These are phyloP conservation scores for Xanthorhoe designata DNA, from an alignment of 2,888 invertebrate species.

Conservation along the genomic window DNA sequence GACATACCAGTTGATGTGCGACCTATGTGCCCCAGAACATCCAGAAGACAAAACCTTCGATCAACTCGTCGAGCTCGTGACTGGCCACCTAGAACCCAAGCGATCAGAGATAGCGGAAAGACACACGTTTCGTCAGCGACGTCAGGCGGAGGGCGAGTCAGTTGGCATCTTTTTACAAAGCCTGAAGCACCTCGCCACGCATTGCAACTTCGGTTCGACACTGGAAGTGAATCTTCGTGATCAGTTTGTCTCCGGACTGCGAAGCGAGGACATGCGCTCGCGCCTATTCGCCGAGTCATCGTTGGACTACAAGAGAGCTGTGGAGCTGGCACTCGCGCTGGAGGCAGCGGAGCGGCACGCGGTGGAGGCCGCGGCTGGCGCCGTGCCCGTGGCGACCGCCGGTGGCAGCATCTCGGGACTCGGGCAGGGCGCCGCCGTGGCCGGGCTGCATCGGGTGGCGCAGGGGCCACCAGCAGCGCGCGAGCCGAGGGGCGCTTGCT, in stretches of 20 bases:
- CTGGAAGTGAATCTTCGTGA: slow-evolving; percentile 41
- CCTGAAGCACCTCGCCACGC: slow-evolving; percentile 40
- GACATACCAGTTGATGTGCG: slow-evolving; percentile 14
- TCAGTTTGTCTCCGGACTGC: slow-evolving; percentile 45
- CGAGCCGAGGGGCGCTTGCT: slow-evolving; percentile 22
- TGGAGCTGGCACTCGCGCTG: slow-evolving; percentile 45
- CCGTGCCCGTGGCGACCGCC: background rate
- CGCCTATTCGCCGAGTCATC: slow-evolving; percentile 47
- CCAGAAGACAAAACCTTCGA: slow-evolving; percentile 43
- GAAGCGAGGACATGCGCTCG: slow-evolving; percentile 44
- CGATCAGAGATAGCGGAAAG: slow-evolving; percentile 45
- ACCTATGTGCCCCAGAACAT: slow-evolving; percentile 44
- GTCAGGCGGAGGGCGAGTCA: slow-evolving; percentile 36
- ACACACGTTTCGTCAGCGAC: slow-evolving; percentile 41
- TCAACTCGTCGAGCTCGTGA: slow-evolving; percentile 24
- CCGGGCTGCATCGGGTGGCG: slow-evolving; percentile 9
- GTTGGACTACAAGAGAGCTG: slow-evolving; percentile 43
- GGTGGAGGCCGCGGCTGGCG: too few relatives aligned
- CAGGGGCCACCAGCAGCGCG: slow-evolving; percentile 12
- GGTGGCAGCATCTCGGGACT: background rate
- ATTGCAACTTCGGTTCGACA: slow-evolving; percentile 41
- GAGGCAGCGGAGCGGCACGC: slow-evolving; percentile 46
- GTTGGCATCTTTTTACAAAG: slow-evolving; percentile 39
- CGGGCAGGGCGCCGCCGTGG: slow-evolving; percentile 8
- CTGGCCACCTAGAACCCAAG: slow-evolving; percentile 40